A percentile compares a stretch with the other conserved stretches of the same genome.
phyloP scores from a whole-genome alignment of 2,797 vertebrate species.

The Caiman crocodilus region DNA sequence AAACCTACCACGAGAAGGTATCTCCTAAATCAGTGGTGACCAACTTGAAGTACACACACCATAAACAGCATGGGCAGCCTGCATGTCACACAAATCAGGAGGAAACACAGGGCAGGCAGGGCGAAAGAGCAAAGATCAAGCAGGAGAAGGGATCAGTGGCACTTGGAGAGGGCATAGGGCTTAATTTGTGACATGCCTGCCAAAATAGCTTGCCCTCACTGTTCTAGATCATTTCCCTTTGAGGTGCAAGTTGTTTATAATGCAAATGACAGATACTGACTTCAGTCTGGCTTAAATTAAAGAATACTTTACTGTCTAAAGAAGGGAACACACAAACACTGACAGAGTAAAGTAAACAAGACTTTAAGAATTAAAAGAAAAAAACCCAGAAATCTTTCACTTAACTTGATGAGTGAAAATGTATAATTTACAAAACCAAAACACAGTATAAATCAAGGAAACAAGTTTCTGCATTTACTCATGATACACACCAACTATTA shows the following conservation, averaged over 20 bases:
- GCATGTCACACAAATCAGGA: no score
- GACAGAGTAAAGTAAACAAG: neutral
- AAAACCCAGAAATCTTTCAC: neutral
- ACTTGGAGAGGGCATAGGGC: no score
- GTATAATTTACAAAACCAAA: neutral
- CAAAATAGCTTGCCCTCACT: no score
- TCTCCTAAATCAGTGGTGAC: no score
- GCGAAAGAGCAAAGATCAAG: no score
- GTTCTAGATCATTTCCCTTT: neutral
- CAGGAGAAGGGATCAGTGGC: no score
- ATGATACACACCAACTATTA: neutral
- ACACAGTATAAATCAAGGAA: neutral
- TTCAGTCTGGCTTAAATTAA: neutral
- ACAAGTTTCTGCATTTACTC: neutral
- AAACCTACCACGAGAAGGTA: no score
- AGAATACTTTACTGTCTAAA: neutral
- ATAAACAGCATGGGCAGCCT: no score
- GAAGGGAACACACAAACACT: no score
- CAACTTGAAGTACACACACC: no score
- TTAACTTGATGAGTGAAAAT: neutral
- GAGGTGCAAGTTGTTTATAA: neutral
- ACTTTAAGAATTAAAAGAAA: neutral
- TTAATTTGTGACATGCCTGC: no score
- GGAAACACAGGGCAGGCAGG: no score
- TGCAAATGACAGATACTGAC: neutral